Base-by-base conservation (phyloP, 1,140 invertebrate species). In the Euschistus heros region DNA sequence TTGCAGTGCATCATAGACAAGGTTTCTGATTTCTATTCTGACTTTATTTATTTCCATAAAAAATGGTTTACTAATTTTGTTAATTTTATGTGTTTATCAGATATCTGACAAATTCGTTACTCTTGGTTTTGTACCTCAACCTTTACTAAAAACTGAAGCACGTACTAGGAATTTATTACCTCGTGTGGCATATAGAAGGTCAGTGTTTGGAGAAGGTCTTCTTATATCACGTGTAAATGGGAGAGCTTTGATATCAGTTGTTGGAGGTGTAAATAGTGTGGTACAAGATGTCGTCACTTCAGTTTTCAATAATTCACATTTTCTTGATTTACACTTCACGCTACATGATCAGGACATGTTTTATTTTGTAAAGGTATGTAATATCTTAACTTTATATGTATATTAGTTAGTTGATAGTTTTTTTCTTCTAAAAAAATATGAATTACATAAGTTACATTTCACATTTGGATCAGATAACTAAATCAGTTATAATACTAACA, bases 281-380 rank as follows among this genome's bases (percentile, higher is more conserved):
- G 86, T 94, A 0, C 90, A 92, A 74, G 91, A 94, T 72, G 89
- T 96, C 0, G 89, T 95, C 0, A 92, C 89, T 0, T 92, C 92
- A 0, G 90, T 97, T 8, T 90, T 97, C 72, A 97, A 97, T 74
- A 91, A 91, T 71, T 94, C 93, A 0, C 87, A 87, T 73, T 89
- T 95, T 77, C 75, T 97, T n/a, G 90, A 94, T 67, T 77, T 96
- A 0, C 89, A 92, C 75, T 93, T 94, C 71, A 92, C 87, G 68
- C 91, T 93, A 46, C 90, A 94, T 71, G 91, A 91, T 75, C 83
- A 93, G 78, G 93, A 96, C 71, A 87, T 93, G 0, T 94, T 96
- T 77, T 96, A 96, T 73, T 95, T 97, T 76, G 89, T 97, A 1
- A 97, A 97, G 70, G 72, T 72, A 65, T 37, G 63, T 47, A 0